Conservation (phyloP, 2,888 invertebrate genomes). For the Parelbella ahira region DNA sequence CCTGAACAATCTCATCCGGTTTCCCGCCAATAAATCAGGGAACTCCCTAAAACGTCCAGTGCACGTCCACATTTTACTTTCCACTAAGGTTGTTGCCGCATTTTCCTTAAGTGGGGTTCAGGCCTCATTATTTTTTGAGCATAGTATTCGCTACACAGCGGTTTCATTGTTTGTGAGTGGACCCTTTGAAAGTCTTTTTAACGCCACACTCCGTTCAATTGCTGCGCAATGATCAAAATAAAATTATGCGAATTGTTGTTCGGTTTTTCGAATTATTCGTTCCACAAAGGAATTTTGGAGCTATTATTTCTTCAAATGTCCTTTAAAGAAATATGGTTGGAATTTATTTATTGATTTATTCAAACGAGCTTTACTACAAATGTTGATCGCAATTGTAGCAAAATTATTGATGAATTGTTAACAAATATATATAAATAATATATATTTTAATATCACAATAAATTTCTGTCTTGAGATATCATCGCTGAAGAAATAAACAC, state of each 20-base stretch:
- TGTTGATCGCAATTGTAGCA: no score
- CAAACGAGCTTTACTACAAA: no score
- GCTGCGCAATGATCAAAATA: constrained; percentile 15
- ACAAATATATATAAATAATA: no score
- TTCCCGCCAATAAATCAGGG: constrained; percentile 5
- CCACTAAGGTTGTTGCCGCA: constrained; percentile 30
- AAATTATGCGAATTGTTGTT: constrained; percentile 13
- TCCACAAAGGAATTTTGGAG: constrained; percentile 3
- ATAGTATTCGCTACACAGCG: constrained; percentile 59
- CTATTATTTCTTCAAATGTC: constrained; percentile 6
- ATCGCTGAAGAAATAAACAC: no score
- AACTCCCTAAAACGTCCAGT: constrained; percentile 12
- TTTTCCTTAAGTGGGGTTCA: constrained; percentile 58
- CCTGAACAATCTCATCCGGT: not conserved
- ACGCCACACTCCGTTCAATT: constrained; percentile 11
- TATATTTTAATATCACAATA: no score
- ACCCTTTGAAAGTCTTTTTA: constrained; percentile 33
- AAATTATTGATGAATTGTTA: no score
- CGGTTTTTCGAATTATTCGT: constrained; percentile 1
- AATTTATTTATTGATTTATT: no score
- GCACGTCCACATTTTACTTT: constrained; percentile 19
- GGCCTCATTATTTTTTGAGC: constrained; percentile 58
- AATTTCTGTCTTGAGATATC: no score
- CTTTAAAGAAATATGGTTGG: no score
- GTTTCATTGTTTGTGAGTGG: constrained; percentile 42